Evolutionary conservation across 2,797 vertebrate species (phyloP), one percentile per base, ranked within the genome.

Genomic region (Poecilia picta): DNA sequence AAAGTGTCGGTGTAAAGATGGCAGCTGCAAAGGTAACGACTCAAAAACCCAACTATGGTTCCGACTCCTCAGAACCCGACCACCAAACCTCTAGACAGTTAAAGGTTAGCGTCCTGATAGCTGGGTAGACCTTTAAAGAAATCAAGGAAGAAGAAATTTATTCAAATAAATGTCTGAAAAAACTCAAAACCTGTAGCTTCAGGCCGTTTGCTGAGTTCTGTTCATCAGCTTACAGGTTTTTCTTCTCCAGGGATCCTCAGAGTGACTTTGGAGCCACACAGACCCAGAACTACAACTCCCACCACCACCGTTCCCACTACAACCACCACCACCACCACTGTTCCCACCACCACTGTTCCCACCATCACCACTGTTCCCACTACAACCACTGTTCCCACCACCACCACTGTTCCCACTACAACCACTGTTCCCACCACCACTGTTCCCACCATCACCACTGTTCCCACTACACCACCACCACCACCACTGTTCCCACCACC

Each of bases 1-100:
- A 85, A 97, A 94, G 85, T 99, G 98, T 89, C 95, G 93, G 73
- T 98, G 98, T 81, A 95, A 91, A 89, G 95, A 94, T 6, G 95
- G 96, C 53, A 88, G 79, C 84, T 98, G 97, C 81, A 89, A 92
- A 91, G 90, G 98, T 99, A 95, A 80, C 55, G 10, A n/a, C 71
- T 4, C 43, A 15, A 7, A 46, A 64, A 16, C 59, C 31, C 31
- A 1, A 64, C 59, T 59, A 4, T 12, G 25, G 5, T 31, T 59
- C 57, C 16, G n/a, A 28, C 5, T 7, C 28, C 28, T 31, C n/a
- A 31, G n/a, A 16, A 62, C 18, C 33, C 8, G 8, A 55, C 20
- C 49, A 23, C 20, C 20, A 51, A 20, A 2, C 49, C 49, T 51
- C 20, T 51, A 51, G 23, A 20, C 20, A 8, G 47, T 49, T 20